These are phyloP conservation scores for Acrocephalus arundinaceus DNA, from an alignment of 2,113 vertebrate species.

Conservation along the genomic window DNA sequence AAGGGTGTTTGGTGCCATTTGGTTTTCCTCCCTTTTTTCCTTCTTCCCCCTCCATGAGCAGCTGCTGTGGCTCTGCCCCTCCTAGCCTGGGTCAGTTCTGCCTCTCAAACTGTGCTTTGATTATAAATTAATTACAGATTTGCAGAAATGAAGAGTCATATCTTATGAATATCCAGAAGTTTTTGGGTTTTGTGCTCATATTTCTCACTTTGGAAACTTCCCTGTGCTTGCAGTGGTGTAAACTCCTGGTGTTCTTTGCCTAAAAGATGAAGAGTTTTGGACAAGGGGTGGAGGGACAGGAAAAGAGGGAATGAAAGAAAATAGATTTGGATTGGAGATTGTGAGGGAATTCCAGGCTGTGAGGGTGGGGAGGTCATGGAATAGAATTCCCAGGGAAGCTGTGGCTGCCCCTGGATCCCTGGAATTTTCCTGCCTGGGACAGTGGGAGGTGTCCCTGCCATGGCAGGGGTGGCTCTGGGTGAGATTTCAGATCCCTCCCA, in stretches of 20 bases:
- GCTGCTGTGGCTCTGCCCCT: neutral
- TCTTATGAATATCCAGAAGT: neutral
- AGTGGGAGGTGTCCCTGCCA: neutral
- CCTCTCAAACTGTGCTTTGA: neutral
- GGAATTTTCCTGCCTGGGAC: rapidly evolving
- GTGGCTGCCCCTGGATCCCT: neutral
- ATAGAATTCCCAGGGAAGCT: rapidly evolving
- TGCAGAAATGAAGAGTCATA: neutral
- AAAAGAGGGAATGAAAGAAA: neutral
- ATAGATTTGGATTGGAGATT: neutral
- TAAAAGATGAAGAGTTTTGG: neutral
- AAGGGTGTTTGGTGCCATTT: neutral
- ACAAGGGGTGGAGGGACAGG: neutral
- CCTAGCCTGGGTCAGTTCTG: neutral
- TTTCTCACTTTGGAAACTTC: neutral
- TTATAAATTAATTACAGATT: neutral
- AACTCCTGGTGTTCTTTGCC: neutral
- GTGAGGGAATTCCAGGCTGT: neutral
- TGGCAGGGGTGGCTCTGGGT: neutral
- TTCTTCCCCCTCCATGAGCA: neutral
- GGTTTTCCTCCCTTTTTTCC: neutral
- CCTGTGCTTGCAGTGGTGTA: neutral
- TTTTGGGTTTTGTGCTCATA: neutral
- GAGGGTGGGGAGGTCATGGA: neutral
- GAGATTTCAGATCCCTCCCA: neutral